Base-by-base conservation (phyloP, 2,113 vertebrate genomes). In the Tinamus guttatus region DNA sequence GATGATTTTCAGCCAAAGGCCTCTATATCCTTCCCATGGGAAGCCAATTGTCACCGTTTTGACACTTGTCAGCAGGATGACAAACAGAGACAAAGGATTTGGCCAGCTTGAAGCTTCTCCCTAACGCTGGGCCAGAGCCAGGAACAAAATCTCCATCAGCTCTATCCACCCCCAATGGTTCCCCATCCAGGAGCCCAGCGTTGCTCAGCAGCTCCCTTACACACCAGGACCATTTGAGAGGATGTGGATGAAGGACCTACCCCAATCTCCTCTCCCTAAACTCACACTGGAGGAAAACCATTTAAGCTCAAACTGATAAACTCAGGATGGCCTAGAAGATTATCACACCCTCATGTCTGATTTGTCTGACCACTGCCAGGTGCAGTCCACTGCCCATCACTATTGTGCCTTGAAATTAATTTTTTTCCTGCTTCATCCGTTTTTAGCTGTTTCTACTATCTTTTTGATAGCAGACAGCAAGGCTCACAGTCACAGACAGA, bases 11-110 rank as follows among this genome's bases (percentile, higher is more conserved):
- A 93, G 93, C 68, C 87, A 92, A 81, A 88, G 73, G 43, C 71
- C 47, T 92, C 2, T 1, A 60, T 51, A 47, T 20, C 41, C 62
- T 79, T 92, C 77, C 88, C 36, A 0, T 24, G 84, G 90, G 88
- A 93, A 96, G 58, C 65, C 58, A 94, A 95, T 69, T 59, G 78
- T 85, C 84, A 82, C 77, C 71, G 38, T 81, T 56, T 32, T 30
- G 54, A 58, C 54, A 32, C 76, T 45, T 13, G 28, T 93, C 77
- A 86, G 85, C 62, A 52, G 58, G 69, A 84, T 56, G 51, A 75
- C 68, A 85, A 65, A 87, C 51, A 84, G 76, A 92, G 56, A 88
- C 41, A n/a, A 0, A 0, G 27, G 38, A 30, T 40, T 90, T 93
- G 88, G 52, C 22, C 74, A 52, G 65, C 34, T 58, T 36, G 86